Evolutionary conservation across 2,888 invertebrate genomes (phyloP), one percentile per base, ranked within the genome.

Genomic region (Phytoseiulus persimilis): DNA sequence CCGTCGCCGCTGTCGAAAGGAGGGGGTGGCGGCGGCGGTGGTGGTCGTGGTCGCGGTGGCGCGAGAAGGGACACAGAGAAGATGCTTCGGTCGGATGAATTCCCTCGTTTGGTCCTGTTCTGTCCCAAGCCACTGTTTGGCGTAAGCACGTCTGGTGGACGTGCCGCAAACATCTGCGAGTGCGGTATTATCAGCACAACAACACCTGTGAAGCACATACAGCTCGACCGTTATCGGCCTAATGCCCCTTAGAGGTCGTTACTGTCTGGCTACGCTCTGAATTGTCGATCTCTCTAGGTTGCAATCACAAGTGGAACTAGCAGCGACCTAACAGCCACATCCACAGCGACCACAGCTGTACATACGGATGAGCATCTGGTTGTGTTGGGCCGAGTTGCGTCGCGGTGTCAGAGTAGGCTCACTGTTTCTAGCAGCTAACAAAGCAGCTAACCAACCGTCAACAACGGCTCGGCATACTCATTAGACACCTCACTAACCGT

Each of bases 361-460:
- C 65, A 65, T 65, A 18, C 5, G 18, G 65, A 65, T 65, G 65
- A 65, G 65, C 65, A 65, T 65, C 65, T 65, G 65, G 65, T 65
- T 65, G 65, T 65, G 65, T 65, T 65, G 65, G 14, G 65, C 65
- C 65, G 65, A 65, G 65, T 28, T 65, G 65, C 65, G 65, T 65
- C 18, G 65, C 65, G 23, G 65, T 65, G 65, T 23, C 23, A 28
- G 28, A 65, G 23, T 11, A 3, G 65, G 65, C 65, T 18, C 65
- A 65, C 65, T 1, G 5, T 23, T 23, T 6, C 65, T 65, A 65
- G 18, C 65, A 65, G 65, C 65, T 65, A 65, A 65, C 65, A 65
- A 65, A 65, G 65, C 65, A 65, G 65, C 65, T 65, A 65, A 65
- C 65, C 65, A 65, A 65, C 65, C 65, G 65, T 65, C 65, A 65